Percentiles rank a stretch among this genome's conserved stretches.
Conservation (phyloP, 2,888 invertebrate species). For the Drosophila infuscata region DNA sequence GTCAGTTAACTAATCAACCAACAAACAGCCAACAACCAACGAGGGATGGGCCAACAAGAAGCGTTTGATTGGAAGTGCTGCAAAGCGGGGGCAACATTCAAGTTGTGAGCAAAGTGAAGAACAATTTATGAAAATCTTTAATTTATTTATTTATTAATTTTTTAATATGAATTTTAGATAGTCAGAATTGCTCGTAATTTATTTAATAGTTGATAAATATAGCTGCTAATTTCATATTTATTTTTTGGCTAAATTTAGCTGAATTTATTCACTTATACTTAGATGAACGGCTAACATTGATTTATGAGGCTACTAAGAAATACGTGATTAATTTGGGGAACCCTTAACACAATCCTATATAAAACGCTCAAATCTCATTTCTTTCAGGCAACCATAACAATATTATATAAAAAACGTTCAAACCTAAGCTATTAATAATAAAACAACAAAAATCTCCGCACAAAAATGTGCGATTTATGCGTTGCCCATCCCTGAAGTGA, state of each 20-base stretch:
- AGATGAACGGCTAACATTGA: neutral
- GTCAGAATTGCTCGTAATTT: neutral
- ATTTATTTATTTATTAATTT: neutral
- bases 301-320: neutral
- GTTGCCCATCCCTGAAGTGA: slow-evolving; percentile 48
- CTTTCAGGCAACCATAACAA: no score
- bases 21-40: slow-evolving; percentile 54
- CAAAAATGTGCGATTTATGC: slow-evolving; percentile 3
- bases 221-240: neutral
- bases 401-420: neutral
- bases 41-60: slow-evolving; percentile 56
- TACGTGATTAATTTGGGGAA: neutral
- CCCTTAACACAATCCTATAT: neutral
- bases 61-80: neutral
- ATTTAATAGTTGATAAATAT: neutral
- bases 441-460: neutral
- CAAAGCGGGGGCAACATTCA: neutral
- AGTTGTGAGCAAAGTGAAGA: neutral
- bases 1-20: slow-evolving; percentile 73
- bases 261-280: neutral
- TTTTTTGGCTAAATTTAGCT: neutral
- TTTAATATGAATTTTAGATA: neutral
- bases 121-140: neutral
- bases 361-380: neutral
- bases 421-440: neutral